These are phyloP conservation scores for Bombus breviceps DNA, from an alignment of 1,140 invertebrate genomes.

Conservation along the genomic window DNA sequence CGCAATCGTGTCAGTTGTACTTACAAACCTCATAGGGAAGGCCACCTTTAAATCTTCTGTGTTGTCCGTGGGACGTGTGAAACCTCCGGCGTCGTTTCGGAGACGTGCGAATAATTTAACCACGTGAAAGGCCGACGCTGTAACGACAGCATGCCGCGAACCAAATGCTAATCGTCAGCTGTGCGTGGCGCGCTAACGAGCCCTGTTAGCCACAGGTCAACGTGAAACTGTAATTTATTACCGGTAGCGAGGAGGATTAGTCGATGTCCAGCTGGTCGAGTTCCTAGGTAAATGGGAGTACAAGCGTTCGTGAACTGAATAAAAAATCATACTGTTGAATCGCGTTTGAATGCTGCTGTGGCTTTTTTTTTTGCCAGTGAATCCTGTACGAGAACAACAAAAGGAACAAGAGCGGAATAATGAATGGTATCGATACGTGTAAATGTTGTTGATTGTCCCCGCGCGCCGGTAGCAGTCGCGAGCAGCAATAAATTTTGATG, in stretches of 20 bases:
- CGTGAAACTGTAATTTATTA: constrained; percentile 58
- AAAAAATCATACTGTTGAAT: not conserved
- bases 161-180: constrained; percentile 48
- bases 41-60: constrained; percentile 17
- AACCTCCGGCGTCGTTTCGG: constrained; percentile 12
- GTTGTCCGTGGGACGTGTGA: constrained; percentile 11
- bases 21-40: not conserved
- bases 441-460: constrained; percentile 19
- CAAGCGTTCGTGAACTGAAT: constrained; percentile 19
- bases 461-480: not conserved
- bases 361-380: not conserved
- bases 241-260: constrained; percentile 40
- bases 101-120: constrained; percentile 52
- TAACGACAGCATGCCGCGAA: constrained; percentile 28
- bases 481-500: constrained; percentile 21
- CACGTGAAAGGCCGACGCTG: constrained; percentile 22
- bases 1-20: not conserved
- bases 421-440: constrained; percentile 30
- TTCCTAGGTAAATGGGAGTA: constrained; percentile 29
- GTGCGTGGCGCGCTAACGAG: constrained; percentile 44
- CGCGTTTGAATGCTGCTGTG: constrained; percentile 1
- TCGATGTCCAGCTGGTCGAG: constrained; percentile 28
- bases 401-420: constrained; percentile 30
- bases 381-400: not conserved
- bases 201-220: constrained; percentile 11